phyloP scores from a whole-genome alignment of 1,140 invertebrate species.

The Drosophila arizonae region DNA sequence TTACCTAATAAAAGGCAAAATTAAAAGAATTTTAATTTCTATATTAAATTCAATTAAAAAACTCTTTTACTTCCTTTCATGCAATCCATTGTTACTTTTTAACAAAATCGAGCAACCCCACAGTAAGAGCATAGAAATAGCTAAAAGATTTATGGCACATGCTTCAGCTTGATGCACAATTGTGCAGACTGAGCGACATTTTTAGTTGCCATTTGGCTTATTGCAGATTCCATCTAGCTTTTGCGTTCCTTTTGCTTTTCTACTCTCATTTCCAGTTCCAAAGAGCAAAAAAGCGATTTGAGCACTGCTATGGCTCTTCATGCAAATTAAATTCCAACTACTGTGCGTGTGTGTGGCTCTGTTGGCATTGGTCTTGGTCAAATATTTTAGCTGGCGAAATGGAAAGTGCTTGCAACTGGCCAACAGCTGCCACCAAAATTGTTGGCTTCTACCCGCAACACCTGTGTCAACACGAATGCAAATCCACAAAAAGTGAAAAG shows the following conservation, averaged over 20 bases:
- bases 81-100: no score
- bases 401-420: slow-evolving; percentile 32
- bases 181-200: slow-evolving; percentile 28
- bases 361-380: slow-evolving; percentile 29
- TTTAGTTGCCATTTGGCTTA: slow-evolving; percentile 62
- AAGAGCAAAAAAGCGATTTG: slow-evolving; percentile 13
- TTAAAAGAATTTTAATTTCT: no score
- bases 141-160: slow-evolving; percentile 63
- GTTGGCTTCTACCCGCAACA: slow-evolving; percentile 3
- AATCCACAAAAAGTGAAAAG: not conserved
- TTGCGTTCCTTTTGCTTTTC: slow-evolving; percentile 8
- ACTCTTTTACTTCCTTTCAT: no score
- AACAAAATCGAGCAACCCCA: no score
- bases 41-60: no score
- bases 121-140: not conserved
- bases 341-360: not conserved
- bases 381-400: slow-evolving; percentile 43
- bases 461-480: slow-evolving; percentile 23
- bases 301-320: slow-evolving; percentile 21
- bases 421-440: slow-evolving; percentile 9
- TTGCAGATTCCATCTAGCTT: slow-evolving; percentile 62
- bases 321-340: slow-evolving; percentile 54
- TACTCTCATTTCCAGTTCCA: not conserved
- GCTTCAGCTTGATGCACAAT: slow-evolving; percentile 24
- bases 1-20: no score